Percentiles rank a stretch among this genome's conserved stretches.
These are phyloP conservation scores for Bruchidius siliquastri DNA, from an alignment of 2,888 invertebrate species.

Conservation along the genomic window DNA sequence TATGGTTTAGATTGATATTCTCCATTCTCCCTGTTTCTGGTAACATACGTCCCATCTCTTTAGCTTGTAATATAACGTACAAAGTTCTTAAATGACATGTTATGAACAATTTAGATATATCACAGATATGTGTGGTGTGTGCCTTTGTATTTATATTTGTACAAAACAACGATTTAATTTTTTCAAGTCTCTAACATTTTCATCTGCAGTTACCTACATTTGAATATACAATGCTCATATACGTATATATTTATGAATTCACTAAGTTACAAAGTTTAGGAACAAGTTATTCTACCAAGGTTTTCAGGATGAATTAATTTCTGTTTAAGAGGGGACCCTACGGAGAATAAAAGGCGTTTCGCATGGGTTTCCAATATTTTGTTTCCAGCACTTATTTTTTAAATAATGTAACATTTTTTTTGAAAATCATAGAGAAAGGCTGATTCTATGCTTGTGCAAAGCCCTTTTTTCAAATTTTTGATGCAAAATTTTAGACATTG, in stretches of 20 bases:
- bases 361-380: no score
- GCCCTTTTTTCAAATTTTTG: no score
- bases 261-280: background rate
- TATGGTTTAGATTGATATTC: background rate
- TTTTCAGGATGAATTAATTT: background rate
- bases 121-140: slow-evolving; percentile 36
- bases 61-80: slow-evolving; percentile 18
- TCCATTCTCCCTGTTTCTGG: background rate
- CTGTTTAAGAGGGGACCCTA: no score
- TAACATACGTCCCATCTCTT: background rate
- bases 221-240: background rate
- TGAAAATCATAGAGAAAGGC: no score
- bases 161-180: slow-evolving; percentile 26
- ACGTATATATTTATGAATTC: background rate
- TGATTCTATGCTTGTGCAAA: no score
- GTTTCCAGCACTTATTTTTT: no score
- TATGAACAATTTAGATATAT: slow-evolving; percentile 26
- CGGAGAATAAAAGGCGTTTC: no score
- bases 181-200: background rate
- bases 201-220: background rate
- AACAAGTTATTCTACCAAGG: background rate
- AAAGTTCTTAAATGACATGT: slow-evolving; percentile 31
- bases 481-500: no score
- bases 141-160: slow-evolving; percentile 35
- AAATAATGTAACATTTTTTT: no score